Base-by-base conservation (phyloP, 2,888 invertebrate genomes). In the Netelia inedita region DNA sequence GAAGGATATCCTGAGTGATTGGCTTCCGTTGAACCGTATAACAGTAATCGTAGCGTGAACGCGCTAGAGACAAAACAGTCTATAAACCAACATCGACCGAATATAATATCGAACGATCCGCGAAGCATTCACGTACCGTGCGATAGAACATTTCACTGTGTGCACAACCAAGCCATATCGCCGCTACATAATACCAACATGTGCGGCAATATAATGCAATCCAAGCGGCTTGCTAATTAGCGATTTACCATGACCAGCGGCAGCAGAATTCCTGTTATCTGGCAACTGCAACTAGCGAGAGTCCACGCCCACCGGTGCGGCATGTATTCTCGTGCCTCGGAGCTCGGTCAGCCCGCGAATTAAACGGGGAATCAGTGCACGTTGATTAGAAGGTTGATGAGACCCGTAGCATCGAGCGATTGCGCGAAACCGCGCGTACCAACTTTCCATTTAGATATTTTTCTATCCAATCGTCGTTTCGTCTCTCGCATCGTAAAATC, bases 331-430 rank as follows among this genome's bases (percentile, higher is more conserved):
- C 88, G 85, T 87, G 85, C 86, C 80, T 83, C 87, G 10, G 14
- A 14, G 11, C 14, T 10, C 82, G 87, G 73, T 85, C 85, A 59
- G 50, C 82, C 85, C 84, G 86, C 83, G 87, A 89, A 90, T 91
- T 91, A 90, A 89, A 86, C 87, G 83, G 83, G 86, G 90, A 91
- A 91, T 90, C 91, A 91, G 90, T 89, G 90, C 91, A 83, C 88
- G 88, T 87, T 90, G 91, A 91, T 91, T 91, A 91, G 89, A 89
- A 87, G 84, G 89, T 88, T 88, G 90, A 91, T 89, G 90, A 88
- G 89, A 85, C 83, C 66, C 50, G 72, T 80, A 79, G 71, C 59
- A 73, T 63, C 66, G 69, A 85, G 71, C 80, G 81, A 83, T 85
- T 81, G 83, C 74, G 75, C 72, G 66, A 69, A 81, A 63, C 59